Conservation (phyloP, 2,797 vertebrate genomes). For the Macrochelys suwanniensis region DNA sequence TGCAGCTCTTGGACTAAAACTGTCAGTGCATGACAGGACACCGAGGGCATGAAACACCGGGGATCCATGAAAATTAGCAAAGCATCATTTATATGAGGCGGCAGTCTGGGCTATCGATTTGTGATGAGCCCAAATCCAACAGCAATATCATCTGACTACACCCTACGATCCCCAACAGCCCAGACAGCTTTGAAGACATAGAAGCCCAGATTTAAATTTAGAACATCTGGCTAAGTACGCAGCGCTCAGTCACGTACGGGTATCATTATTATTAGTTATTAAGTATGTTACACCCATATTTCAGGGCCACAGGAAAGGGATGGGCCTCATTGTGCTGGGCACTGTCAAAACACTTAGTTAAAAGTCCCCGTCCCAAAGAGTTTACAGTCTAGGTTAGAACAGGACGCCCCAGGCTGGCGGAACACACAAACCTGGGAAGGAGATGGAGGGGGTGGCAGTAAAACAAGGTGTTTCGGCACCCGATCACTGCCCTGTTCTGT, state of each 20-base stretch:
- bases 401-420: accelerated
- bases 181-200: not conserved
- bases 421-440: not conserved
- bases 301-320: not conserved
- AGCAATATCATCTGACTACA: not conserved
- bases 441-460: accelerated
- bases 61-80: conserved; percentile 64
- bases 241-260: no score
- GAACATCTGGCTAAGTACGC: not conserved
- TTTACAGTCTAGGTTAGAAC: not conserved
- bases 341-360: accelerated
- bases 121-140: not conserved
- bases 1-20: conserved; percentile 73
- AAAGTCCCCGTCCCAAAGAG: accelerated
- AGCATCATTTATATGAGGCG: not conserved
- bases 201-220: not conserved
- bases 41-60: conserved; percentile 62
- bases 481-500: no score
- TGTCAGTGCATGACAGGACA: conserved; percentile 74
- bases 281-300: not conserved
- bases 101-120: not conserved
- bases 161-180: not conserved
- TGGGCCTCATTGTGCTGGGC: accelerated
- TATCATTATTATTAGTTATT: accelerated
- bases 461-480: accelerated